Conservation (phyloP, 1,140 invertebrate genomes). For the Neodiprion virginianus region DNA sequence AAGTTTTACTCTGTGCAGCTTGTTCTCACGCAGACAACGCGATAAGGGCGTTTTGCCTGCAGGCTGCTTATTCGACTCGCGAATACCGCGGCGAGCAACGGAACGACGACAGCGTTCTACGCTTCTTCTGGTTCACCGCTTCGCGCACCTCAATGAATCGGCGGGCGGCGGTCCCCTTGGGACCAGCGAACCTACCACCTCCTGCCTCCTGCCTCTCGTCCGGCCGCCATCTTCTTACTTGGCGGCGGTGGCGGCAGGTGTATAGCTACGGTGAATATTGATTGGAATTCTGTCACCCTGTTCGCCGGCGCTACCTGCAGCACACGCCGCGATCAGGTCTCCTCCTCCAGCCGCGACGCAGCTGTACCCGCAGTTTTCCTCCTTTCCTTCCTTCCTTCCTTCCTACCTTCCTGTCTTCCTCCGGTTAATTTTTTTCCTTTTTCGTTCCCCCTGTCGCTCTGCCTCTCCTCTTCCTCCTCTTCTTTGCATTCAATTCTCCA, state of each 20-base stretch:
- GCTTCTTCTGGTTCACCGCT: neutral
- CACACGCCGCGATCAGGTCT: neutral
- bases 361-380: slow-evolving; percentile 43
- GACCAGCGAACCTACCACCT: slow-evolving; percentile 19
- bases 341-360: slow-evolving; percentile 19
- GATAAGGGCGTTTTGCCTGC: too few species aligned
- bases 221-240: slow-evolving; percentile 35
- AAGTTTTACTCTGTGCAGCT: too few species aligned
- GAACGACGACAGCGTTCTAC: neutral
- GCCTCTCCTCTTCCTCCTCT: too few species aligned
- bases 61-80: too few species aligned
- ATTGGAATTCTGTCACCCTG: slow-evolving; percentile 14
- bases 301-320: neutral
- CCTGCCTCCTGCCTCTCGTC: slow-evolving; percentile 17
- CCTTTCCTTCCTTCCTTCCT: neutral
- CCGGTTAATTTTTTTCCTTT: too few species aligned
- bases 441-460: too few species aligned
- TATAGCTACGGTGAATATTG: slow-evolving; percentile 11
- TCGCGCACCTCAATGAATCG: slow-evolving; percentile 6
- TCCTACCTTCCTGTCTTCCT: too few species aligned
- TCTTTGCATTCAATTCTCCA: too few species aligned
- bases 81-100: too few species aligned
- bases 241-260: slow-evolving; percentile 29
- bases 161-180: neutral
- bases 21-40: too few species aligned